phyloP scores from a whole-genome alignment of 2,888 invertebrate genomes.

The Nesidiocoris tenuis region DNA sequence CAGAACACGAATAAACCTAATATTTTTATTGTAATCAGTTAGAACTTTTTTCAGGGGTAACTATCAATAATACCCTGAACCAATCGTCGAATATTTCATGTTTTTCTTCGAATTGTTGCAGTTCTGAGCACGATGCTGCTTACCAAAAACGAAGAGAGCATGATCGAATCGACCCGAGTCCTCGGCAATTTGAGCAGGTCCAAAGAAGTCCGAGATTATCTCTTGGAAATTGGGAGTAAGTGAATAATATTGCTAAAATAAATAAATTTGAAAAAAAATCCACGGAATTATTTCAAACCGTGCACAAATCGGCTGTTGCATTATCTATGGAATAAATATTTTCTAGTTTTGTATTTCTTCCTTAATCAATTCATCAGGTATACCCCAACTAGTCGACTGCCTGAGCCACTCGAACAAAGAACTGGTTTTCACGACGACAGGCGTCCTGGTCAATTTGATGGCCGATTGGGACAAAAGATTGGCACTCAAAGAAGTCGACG shows the following conservation, averaged over 20 bases:
- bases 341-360: too few relatives aligned
- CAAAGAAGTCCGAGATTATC: slow-evolving; percentile 63
- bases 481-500: slow-evolving; percentile 59
- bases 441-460: slow-evolving; percentile 78
- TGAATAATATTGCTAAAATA: not conserved
- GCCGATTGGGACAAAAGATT: slow-evolving; percentile 61
- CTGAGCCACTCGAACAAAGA: slow-evolving; percentile 62
- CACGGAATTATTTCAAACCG: not conserved
- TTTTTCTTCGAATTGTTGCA: too few relatives aligned
- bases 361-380: slow-evolving; percentile 53
- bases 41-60: too few relatives aligned
- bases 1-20: too few relatives aligned
- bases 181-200: slow-evolving; percentile 79
- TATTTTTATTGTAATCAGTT: too few relatives aligned
- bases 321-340: not conserved
- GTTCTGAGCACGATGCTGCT: slow-evolving; percentile 57
- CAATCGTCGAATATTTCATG: too few relatives aligned
- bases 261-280: not conserved
- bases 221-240: slow-evolving; percentile 66
- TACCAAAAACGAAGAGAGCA: slow-evolving; percentile 58
- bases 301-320: not conserved
- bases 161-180: slow-evolving; percentile 73
- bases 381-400: slow-evolving; percentile 62
- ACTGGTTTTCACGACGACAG: slow-evolving; percentile 73
- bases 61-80: too few relatives aligned